phyloP scores from a whole-genome alignment of 1,140 invertebrate genomes.

The Uloborus diversus region DNA sequence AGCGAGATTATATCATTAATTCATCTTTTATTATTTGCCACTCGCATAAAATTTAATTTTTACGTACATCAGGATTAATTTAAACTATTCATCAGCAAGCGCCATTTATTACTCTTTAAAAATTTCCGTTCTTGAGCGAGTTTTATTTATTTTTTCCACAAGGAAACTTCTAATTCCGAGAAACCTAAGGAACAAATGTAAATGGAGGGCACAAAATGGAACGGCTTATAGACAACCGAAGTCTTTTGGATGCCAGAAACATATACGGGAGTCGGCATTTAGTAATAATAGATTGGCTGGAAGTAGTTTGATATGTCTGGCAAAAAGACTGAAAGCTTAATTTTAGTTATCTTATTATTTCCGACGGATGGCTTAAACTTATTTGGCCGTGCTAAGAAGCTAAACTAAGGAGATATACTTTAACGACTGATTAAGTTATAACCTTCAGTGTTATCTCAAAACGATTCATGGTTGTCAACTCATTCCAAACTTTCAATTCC shows the following conservation, averaged over 20 bases:
- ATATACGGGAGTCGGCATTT: conserved; percentile 30
- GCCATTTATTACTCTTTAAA: no score
- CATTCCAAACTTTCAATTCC: no score
- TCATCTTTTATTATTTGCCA: no score
- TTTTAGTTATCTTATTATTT: background rate
- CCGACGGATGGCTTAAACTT: conserved; percentile 34
- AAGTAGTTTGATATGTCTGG: conserved; percentile 29
- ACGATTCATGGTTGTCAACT: no score
- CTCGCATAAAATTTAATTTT: no score
- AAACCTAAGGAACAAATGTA: conserved; percentile 42
- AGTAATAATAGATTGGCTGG: conserved; percentile 22
- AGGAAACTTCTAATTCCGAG: background rate
- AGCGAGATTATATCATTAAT: no score
- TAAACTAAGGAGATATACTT: conserved; percentile 16
- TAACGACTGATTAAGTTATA: conserved; percentile 23
- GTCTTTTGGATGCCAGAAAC: conserved; percentile 1
- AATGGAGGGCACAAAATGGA: conserved; percentile 51
- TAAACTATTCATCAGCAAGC: no score
- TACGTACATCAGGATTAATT: no score
- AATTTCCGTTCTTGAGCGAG: no score
- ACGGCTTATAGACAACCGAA: conserved; percentile 3
- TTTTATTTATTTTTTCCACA: no score
- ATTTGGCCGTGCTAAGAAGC: conserved; percentile 20
- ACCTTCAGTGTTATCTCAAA: conserved; percentile 3
- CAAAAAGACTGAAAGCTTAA: conserved; percentile 1